Evolutionary conservation across 2,797 vertebrate species (phyloP), one percentile per base, ranked within the genome.

Genomic region (Sebastiscus albofasciatus): DNA sequence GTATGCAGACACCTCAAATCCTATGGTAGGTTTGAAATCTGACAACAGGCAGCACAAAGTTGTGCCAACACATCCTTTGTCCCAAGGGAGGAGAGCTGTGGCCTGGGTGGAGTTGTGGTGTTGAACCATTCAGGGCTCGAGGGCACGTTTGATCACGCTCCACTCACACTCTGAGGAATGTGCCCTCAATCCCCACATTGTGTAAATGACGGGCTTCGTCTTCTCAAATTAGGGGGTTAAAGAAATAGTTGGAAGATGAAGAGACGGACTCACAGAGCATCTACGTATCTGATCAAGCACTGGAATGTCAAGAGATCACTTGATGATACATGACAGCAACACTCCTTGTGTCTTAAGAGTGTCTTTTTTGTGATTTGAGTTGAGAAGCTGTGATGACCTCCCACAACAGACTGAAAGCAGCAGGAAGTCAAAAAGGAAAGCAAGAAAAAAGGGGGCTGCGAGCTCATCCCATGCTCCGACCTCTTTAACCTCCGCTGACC

Each of bases 401-500:
- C 67, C 52, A 54, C 10, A 8, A 55, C 54, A 60, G 34, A 70
- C 59, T 27, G 55, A 56, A 67, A 79, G 68, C 55, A 75, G 76
- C 71, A 78, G 75, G 75, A 78, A 82, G 34, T 46, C 39, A 67
- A 64, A 83, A 80, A 61, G 55, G 72, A 84, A 65, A 68, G 46
- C 42, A 49, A n/a, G 24, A 70, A 70, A 78, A 75, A 64, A 85
- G 60, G 27, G 67, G 49, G 27, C 75, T 22, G 20, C 49, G 3
- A 5, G 52, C 87, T 82, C 81, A 86, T 83, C 84, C 81, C 27
- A 78, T 84, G 72, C 72, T 77, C 46, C 29, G 82, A 87, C 76
- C 75, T 82, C 86, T 83, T 90, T 89, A 87, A 88, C 86, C 83
- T 80, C 73, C 0, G 1, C 58, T 82, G 82, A 85, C 76, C 83